Evolutionary conservation across 2,797 vertebrate species (phyloP), one percentile per base, ranked within the genome.

Genomic region (Mus caroli): DNA sequence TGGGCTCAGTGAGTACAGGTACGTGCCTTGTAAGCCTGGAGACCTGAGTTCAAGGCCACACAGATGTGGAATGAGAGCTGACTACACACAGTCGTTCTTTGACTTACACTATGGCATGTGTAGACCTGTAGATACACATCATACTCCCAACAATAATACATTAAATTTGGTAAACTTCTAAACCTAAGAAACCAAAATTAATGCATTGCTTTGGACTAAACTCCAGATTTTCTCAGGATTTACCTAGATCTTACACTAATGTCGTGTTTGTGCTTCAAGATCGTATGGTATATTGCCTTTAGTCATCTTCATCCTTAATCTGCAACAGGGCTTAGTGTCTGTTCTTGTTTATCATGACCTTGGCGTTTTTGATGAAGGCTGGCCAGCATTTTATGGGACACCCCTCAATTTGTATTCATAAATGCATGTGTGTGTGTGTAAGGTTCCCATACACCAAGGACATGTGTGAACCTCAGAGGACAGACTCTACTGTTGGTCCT

Each of bases 151-250:
- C 52, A 56, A 28, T 6, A 28, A 71, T 71, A n/a, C 37, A n/a
- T 24, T 73, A 67, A 34, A 2, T 8, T 50, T 26, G 31, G 26
- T 34, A 22, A 67, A 34, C 26, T 93, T 77, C 24, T 31, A 76
- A 91, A 89, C 62, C n/a, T 31, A 62, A 75, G 80, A 84, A 75
- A 60, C 56, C 31, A 22, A 58, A 56, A 71, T 17, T 69, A 52
- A 83, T 20, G 34, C 10, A 56, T 77, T 56, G 22, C 60, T 94
- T 94, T 92, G 62, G 89, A 94, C n/a, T 71, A 34, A 71, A 83
- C 58, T 92, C 40, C 86, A 75, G 46, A 60, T 85, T 79, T 88
- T 71, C 60, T 54, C 43, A 77, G 37, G 15, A 71, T 77, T 86
- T 90, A 12, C 14, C 24, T 43, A 3, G 14, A 24, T 56, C 71